Conservation (phyloP, 1,140 invertebrate species). For the Matsumurasca onukii region DNA sequence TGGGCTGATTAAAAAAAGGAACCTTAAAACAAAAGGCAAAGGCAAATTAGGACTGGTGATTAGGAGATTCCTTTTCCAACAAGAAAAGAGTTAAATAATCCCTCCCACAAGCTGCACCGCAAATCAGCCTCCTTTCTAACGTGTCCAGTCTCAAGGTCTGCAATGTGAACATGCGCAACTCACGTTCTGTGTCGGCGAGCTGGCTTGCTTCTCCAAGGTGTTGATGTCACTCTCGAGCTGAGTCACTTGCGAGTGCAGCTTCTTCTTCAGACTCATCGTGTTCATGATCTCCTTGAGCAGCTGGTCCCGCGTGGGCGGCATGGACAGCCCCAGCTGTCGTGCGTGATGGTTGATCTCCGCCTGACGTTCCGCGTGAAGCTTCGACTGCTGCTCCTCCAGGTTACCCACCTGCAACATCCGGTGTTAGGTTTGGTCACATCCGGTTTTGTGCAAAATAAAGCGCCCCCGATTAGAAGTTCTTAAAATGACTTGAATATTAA, state of each 20-base stretch:
- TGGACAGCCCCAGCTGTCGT: constrained; percentile 34
- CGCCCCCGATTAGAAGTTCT: too few relatives aligned
- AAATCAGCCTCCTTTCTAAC: too few relatives aligned
- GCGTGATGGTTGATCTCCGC: constrained; percentile 32
- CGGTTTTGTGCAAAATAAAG: too few relatives aligned
- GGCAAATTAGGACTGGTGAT: too few relatives aligned
- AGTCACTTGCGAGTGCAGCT: constrained; percentile 69
- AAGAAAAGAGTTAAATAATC: too few relatives aligned
- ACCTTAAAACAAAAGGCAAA: too few relatives aligned
- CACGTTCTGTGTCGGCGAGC: not conserved
- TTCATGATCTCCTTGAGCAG: constrained; percentile 83
- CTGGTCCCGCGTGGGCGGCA: constrained; percentile 59
- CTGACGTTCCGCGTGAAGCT: constrained; percentile 36
- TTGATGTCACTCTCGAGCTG: constrained; percentile 73
- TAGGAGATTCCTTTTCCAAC: too few relatives aligned
- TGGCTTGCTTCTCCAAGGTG: constrained; percentile 61
- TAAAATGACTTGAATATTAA: too few relatives aligned
- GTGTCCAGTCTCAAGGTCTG: too few relatives aligned
- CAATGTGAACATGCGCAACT: too few relatives aligned
- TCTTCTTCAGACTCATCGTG: constrained; percentile 76
- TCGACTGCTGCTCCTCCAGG: constrained; percentile 39
- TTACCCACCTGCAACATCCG: constrained; percentile 35
- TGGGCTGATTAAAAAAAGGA: too few relatives aligned
- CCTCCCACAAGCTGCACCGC: too few relatives aligned
- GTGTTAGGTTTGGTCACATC: not conserved